Conservation (phyloP, 2,888 invertebrate genomes). For the Caenorhabditis macrosperma region DNA sequence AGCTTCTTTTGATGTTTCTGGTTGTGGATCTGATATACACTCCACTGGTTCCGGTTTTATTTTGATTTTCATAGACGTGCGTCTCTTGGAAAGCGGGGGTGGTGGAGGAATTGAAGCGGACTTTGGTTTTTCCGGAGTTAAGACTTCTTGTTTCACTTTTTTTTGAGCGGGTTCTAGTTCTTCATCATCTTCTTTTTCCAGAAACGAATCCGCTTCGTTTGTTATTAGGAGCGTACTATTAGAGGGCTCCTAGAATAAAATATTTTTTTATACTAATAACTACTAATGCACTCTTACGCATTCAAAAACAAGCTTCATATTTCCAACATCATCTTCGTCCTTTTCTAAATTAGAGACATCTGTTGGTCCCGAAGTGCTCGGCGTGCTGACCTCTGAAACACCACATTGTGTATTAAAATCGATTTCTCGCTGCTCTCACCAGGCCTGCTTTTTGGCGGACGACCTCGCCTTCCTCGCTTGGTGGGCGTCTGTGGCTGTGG, state of each 20-base stretch:
- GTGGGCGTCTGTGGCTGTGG: constrained; percentile 20
- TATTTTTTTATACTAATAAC: neutral
- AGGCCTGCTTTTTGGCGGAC: constrained; percentile 29
- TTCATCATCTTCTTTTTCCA: constrained; percentile 3
- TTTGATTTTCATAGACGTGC: neutral
- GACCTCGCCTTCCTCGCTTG: constrained; percentile 23
- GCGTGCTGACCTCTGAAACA: neutral
- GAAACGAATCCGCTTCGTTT: constrained; percentile 14
- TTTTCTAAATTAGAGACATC: neutral
- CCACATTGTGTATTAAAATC: neutral
- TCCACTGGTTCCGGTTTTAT: neutral
- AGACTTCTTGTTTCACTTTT: neutral
- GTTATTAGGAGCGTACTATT: neutral
- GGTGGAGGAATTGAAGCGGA: neutral
- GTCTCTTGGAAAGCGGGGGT: neutral
- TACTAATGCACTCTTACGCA: too few relatives aligned
- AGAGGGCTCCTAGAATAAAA: neutral
- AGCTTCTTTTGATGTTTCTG: neutral
- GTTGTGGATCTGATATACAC: neutral
- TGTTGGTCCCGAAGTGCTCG: neutral
- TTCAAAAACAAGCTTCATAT: neutral
- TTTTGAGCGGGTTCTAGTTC: neutral
- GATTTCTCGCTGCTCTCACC: constrained; percentile 5
- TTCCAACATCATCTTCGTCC: neutral
- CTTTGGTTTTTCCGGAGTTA: neutral